Evolutionary conservation across 2,113 vertebrate species (phyloP).

Genomic region (Gymnocephalus cernua): DNA sequence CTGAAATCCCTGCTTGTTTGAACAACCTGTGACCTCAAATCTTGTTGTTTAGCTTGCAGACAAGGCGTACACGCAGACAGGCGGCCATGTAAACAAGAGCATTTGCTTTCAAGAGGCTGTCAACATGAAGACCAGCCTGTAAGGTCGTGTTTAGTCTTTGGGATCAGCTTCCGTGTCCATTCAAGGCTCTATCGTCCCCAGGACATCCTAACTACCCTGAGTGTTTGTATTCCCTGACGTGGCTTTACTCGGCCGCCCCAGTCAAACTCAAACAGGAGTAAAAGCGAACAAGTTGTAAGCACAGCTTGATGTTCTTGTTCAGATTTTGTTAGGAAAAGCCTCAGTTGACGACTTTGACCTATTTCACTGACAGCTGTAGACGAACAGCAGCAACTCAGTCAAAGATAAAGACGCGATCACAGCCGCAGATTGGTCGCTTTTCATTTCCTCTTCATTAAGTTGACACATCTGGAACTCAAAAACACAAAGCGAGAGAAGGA

Average conservation of each 20-base stretch:
- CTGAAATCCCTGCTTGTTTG: constrained; percentile 69
- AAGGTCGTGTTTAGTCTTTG: constrained; percentile 45
- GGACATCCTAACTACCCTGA: constrained; percentile 33
- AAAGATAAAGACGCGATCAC: constrained; percentile 13
- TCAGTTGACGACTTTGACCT: constrained; percentile 30
- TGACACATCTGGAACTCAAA: constrained; percentile 10
- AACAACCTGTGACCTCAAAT: constrained; percentile 71
- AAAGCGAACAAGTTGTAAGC: neutral
- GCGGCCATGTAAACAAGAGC: constrained; percentile 54
- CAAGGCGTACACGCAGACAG: constrained; percentile 39
- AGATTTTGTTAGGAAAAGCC: constrained; percentile 20
- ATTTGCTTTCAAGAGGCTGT: constrained; percentile 60
- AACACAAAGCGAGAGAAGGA: neutral
- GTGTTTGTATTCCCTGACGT: constrained; percentile 52
- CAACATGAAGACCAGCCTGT: constrained; percentile 17
- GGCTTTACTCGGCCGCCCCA: constrained; percentile 17
- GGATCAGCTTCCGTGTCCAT: constrained; percentile 31
- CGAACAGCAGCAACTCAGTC: constrained; percentile 30
- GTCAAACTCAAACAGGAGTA: neutral
- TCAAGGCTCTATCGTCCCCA: constrained; percentile 25
- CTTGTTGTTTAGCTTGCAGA: constrained; percentile 51
- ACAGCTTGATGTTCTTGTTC: neutral
- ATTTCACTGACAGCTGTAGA: constrained; percentile 32
- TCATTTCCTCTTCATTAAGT: constrained; percentile 24
- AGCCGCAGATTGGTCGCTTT: neutral